Base-by-base conservation (phyloP, 2,888 invertebrate genomes). In the Cephonodes hylas region DNA sequence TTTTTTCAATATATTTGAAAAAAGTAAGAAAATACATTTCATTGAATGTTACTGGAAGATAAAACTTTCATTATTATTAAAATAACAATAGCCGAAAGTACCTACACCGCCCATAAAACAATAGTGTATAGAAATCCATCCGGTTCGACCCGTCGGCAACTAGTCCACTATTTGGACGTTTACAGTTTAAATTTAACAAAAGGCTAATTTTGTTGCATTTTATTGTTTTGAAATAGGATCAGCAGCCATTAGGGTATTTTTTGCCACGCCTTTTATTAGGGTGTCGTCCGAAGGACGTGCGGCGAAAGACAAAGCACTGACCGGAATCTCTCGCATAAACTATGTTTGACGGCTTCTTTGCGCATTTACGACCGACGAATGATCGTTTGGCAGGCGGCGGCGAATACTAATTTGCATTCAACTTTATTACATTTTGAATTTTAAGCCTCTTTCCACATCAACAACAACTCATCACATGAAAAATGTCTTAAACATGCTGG, bases 241-340 rank as follows among this genome's bases (percentile, higher is more conserved):
- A 87, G 84, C 82, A 76, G 77, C 86, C 82, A 91, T 91, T 92
- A 91, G 84, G 84, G 80, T 74, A 79, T 80, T 91, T 91, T 92
- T 91, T 91, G 89, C 87, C 86, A 89, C 88, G 86, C 86, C 88
- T 89, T 91, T 90, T 92, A 91, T 91, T 88, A 88, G 90, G 92
- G 91, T 91, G 91, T 91, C 91, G 87, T 89, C 83, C 83, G 88
- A 89, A 89, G 86, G 87, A 85, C 83, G 79, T 68, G 89, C 89
- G 89, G 91, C 85, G 72, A 84, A 84, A 89, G 86, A 89, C 88
- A 91, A 92, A 91, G 90, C 85, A 72, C 69, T 83, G 86, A 81
- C 86, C 87, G 87, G 88, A 86, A 88, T 89, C 76, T 78, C 79
- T 84, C 81, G 78, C 89, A 91, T 91, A 91, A 91, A 92, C 89